Percentiles rank a stretch among this genome's conserved stretches.
These are phyloP conservation scores for Pteruthius melanotis DNA, from an alignment of 2,113 vertebrate genomes.

Conservation along the genomic window DNA sequence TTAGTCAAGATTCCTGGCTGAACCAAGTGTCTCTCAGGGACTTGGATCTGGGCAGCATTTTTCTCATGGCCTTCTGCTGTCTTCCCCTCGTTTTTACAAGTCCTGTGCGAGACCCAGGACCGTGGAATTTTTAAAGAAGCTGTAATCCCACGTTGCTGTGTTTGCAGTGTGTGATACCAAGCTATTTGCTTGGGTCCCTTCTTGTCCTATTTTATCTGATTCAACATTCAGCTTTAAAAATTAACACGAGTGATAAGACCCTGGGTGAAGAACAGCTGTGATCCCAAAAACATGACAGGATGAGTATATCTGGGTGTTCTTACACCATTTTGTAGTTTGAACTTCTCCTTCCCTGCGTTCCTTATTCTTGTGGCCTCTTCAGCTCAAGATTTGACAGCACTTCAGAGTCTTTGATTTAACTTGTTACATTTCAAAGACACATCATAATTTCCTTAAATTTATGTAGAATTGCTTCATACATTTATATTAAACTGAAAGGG, in stretches of 20 bases:
- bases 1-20: neutral
- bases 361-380: neutral
- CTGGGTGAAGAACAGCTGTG: neutral
- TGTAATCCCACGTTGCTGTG: rapidly evolving
- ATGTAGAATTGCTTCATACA: neutral
- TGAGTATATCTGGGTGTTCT: neutral
- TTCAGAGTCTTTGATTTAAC: neutral
- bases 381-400: neutral
- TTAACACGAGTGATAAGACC: neutral
- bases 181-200: neutral
- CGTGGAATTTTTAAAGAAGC: neutral
- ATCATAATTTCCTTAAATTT: neutral
- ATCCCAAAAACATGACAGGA: neutral
- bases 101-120: neutral
- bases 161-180: neutral
- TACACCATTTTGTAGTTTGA: neutral
- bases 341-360: neutral
- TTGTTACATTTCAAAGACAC: neutral
- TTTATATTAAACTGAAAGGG: neutral
- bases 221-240: neutral
- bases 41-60: neutral
- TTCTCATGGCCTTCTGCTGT: neutral
- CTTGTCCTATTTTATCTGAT: neutral
- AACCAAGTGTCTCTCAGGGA: neutral
- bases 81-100: neutral